phyloP scores from a whole-genome alignment of 2,888 invertebrate genomes.

The Cerceris rybyensis region DNA sequence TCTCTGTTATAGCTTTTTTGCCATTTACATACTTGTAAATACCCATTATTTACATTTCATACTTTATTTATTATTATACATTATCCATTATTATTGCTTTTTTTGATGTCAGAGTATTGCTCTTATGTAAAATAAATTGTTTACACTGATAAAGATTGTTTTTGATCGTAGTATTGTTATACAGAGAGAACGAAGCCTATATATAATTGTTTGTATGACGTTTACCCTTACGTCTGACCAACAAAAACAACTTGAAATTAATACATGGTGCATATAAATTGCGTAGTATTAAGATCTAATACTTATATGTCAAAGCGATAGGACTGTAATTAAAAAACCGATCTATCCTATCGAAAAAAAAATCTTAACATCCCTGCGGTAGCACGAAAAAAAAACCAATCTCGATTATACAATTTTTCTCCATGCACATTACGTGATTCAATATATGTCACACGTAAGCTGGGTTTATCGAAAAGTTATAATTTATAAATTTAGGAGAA shows the following conservation, averaged over 20 bases:
- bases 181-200: slow-evolving; percentile 61
- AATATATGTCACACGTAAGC: slow-evolving; percentile 55
- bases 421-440: slow-evolving; percentile 54
- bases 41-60: slow-evolving; percentile 81
- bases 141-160: slow-evolving; percentile 74
- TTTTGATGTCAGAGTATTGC: slow-evolving; percentile 75
- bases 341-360: slow-evolving; percentile 30
- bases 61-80: slow-evolving; percentile 80
- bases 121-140: slow-evolving; percentile 81
- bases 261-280: slow-evolving; percentile 70
- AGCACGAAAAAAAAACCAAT: slow-evolving; percentile 38
- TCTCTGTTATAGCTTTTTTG: slow-evolving; percentile 79
- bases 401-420: slow-evolving; percentile 45
- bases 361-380: slow-evolving; percentile 38
- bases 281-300: slow-evolving; percentile 70
- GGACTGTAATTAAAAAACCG: slow-evolving; percentile 51
- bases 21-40: slow-evolving; percentile 81
- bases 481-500: slow-evolving; percentile 52
- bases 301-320: slow-evolving; percentile 65
- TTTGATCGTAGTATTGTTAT: slow-evolving; percentile 73
- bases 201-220: slow-evolving; percentile 71
- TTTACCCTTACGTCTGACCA: slow-evolving; percentile 65
- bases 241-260: slow-evolving; percentile 52
- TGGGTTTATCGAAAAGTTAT: slow-evolving; percentile 69
- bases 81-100: slow-evolving; percentile 71